Evolutionary conservation across 1,140 invertebrate species (phyloP), one percentile per base, ranked within the genome.

Genomic region (Manduca sexta): DNA sequence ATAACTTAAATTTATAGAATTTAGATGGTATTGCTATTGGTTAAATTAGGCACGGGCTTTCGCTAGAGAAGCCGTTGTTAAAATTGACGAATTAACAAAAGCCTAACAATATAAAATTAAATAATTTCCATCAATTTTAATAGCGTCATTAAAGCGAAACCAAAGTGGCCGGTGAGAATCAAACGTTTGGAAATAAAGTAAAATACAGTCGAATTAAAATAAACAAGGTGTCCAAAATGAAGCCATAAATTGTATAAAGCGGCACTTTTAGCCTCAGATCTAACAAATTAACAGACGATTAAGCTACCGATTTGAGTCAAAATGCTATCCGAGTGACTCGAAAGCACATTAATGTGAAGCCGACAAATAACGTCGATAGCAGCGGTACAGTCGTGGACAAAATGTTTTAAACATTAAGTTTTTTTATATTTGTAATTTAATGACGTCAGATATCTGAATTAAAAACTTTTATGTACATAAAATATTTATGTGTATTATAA

Each of bases 281-380:
- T 80, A 80, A 84, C 80, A 84, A 84, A 84, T 84, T 84, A 84
- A 84, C 75, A 72, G 65, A 43, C 69, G 77, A 84, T 81, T 84
- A 80, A 72, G 80, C 80, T 84, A 84, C 80, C 63, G 80, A 81
- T 78, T 75, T 60, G 52, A 64, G 64, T 73, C 66, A 65, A 70
- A 73, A 70, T 62, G 59, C 57, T 56, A 44, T 44, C 26, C 40
- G 18, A 42, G 21, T 21, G 12, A 30, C 59, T 58, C 55, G 60
- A 66, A 62, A 57, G 49, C 52, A 62, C 71, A 62, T 76, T 84
- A 81, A 76, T 78, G 77, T 67, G 60, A 65, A 30, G 56, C 29
- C 30, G 69, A 79, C 75, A 70, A 78, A 80, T 74, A 76, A 74
- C 57, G 63, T 56, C 56, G 71, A 74, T 73, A 79, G 52, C 48